A percentile compares a stretch with the other conserved stretches of the same genome.
Conservation (phyloP, 2,113 vertebrate genomes). For the Tragelaphus imberbis region DNA sequence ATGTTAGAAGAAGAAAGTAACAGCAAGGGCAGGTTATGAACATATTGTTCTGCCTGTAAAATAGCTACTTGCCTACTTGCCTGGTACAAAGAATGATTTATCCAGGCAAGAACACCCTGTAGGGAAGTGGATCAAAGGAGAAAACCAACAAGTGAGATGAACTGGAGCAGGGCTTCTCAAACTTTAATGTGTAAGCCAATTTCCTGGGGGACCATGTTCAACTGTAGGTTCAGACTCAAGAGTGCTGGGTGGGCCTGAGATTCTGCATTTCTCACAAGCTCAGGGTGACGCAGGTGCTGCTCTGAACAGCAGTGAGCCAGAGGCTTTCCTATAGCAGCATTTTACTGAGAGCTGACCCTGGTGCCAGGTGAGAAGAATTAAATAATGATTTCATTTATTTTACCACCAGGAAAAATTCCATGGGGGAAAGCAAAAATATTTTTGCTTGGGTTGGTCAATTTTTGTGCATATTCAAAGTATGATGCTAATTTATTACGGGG, state of each 20-base stretch:
- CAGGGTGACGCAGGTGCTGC: background rate
- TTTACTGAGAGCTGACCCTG: constrained; percentile 33
- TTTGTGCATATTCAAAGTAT: constrained; percentile 44
- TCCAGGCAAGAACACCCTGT: constrained; percentile 51
- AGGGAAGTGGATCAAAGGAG: constrained; percentile 67
- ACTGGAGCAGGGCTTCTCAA: constrained; percentile 38
- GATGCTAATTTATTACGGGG: constrained; percentile 62
- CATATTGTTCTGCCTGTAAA: constrained; percentile 64
- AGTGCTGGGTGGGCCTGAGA: background rate
- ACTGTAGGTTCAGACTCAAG: background rate
- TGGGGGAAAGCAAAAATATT: background rate
- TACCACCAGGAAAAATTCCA: constrained; percentile 37
- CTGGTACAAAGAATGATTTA: constrained; percentile 49
- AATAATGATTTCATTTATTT: constrained; percentile 52
- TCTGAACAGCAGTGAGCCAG: background rate
- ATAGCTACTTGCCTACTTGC: constrained; percentile 66
- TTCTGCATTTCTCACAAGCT: constrained; percentile 1
- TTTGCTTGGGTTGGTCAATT: constrained; percentile 44
- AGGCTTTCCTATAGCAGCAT: background rate
- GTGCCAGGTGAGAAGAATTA: constrained; percentile 6
- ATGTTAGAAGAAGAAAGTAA: constrained; percentile 66
- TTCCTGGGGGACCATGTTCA: constrained; percentile 4
- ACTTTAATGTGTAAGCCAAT: constrained; percentile 19
- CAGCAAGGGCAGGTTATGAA: constrained; percentile 61
- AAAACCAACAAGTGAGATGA: constrained; percentile 49